Evolutionary conservation across 2,888 invertebrate species (phyloP).

Genomic region (Hirtodrosophila duncani): DNA sequence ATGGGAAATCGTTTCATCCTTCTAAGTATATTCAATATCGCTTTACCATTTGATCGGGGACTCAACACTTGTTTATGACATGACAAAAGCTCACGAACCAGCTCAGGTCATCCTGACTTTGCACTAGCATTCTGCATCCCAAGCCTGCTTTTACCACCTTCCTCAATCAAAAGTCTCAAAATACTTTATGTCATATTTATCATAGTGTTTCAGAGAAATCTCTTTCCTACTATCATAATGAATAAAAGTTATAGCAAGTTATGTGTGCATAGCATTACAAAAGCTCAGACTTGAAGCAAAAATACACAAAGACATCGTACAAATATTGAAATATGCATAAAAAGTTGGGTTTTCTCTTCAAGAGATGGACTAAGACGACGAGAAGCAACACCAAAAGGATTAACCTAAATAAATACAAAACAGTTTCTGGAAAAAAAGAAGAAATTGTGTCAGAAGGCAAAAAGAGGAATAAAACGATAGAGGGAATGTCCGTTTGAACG

Average conservation of each 20-base stretch:
- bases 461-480: conserved; percentile 14
- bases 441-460: conserved; percentile 51
- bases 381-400: conserved; percentile 45
- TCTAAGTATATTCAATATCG: too few relatives aligned
- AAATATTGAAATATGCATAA: conserved; percentile 55
- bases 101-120: too few relatives aligned
- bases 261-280: conserved; percentile 37
- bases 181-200: not conserved
- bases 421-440: too few relatives aligned
- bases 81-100: too few relatives aligned
- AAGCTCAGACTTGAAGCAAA: conserved; percentile 30
- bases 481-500: conserved; percentile 51
- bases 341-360: conserved; percentile 46
- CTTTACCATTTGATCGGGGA: too few relatives aligned
- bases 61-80: too few relatives aligned
- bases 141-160: too few relatives aligned
- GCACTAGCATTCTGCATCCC: too few relatives aligned
- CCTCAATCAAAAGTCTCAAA: not conserved
- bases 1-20: too few relatives aligned
- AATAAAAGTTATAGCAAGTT: conserved; percentile 24
- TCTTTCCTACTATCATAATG: too few relatives aligned
- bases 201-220: too few relatives aligned
- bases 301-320: conserved; percentile 51
- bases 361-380: conserved; percentile 36
- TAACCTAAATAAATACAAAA: conserved; percentile 71